Base-by-base conservation (phyloP, 53 echinoderm and acorn worm genomes). In the Echinometra lucunter region DNA sequence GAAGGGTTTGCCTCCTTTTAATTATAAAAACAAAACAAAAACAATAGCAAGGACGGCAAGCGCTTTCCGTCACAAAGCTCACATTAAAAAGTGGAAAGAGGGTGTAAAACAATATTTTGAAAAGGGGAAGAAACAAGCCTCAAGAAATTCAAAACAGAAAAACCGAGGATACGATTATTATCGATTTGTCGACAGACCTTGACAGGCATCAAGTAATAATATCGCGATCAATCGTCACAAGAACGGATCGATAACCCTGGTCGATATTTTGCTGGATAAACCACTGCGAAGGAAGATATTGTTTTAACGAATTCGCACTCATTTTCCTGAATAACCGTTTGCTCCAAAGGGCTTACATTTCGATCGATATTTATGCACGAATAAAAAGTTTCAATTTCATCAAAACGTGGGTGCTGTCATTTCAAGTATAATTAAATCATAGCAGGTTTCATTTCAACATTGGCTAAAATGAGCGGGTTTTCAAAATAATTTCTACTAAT, bases 161-260 rank as follows among this genome's bases (percentile, higher is more conserved):
- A 12, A 35, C 15, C 34, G 32, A 72, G 28, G 3, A 72, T 72
- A 72, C 28, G 13, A 35, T n/a, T 72, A 72, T 78, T 4, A 78
- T 40, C 21, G 78, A 78, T 78, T 23, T 38, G 38, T 21, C 19
- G 19, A 40, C 19, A 40, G 13, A 19, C 38, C 78, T 78, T 40
- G 78, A 42, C 19, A 42, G 42, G 42, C 78, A 78, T 70, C 70
- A 78, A 37, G 40, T 37, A 78, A 40, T 72, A 72, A 38, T 78
- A 78, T 78, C 78, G 40, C 78, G 78, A 78, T 78, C 78, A 40
- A 37, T 40, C 37, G 78, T 40, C 38, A 40, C 78, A 78, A 78
- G 78, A 18, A 78, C 17, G 19, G 40, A 78, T 78, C 38, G 34
- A 78, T 78, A 78, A 40, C 6, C 7, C 63, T 40, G 40, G n/a